Base-by-base conservation (phyloP, 2,113 vertebrate genomes). In the Origma solitaria region DNA sequence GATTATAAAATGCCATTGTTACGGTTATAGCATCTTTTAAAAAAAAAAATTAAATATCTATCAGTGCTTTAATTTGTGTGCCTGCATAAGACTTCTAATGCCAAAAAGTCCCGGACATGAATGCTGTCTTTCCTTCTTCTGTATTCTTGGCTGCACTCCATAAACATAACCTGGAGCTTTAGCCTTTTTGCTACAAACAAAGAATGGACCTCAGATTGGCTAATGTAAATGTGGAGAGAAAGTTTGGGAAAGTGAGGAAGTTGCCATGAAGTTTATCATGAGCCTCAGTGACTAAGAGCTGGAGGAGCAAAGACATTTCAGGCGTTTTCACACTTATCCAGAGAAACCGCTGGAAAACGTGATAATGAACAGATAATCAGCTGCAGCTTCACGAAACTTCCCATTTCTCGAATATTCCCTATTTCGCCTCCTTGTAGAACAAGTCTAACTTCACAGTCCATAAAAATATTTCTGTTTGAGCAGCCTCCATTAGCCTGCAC, bases 391-490 rank as follows among this genome's bases (percentile, higher is more conserved):
- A 1, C 47, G 54, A n/a, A 90, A 81, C 49, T 23, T 60, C 38
- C 64, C 2, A 0, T 78, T 81, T 72, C 25, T 82, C 15, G 0
- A 69, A 23, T 15, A 23, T 82, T 75, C 81, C 45, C 37, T 27
- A 8, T 57, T 57, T 81, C 7, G 0, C 40, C 38, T 82, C 49
- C 62, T n/a, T 6, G 1, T 8, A 86, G 82, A 94, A 27, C n/a
- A 54, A 89, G 40, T 58, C 35, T 47, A n/a, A 83, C 53, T 51
- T 94, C 75, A 70, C 78, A 90, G 86, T 31, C 85, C 68, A 61
- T 95, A 95, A 94, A 93, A 86, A 70, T n/a, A 57, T 61, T 86
- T 88, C 92, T 88, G 27, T 80, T 20, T 18, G 82, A 81, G 62
- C 56, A 85, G 45, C 42, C 68, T 27, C 54, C 50, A 12, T 72